A percentile compares a stretch with the other conserved stretches of the same genome.
These are phyloP conservation scores for Apus apus DNA, from an alignment of 2,113 vertebrate species.

Conservation along the genomic window DNA sequence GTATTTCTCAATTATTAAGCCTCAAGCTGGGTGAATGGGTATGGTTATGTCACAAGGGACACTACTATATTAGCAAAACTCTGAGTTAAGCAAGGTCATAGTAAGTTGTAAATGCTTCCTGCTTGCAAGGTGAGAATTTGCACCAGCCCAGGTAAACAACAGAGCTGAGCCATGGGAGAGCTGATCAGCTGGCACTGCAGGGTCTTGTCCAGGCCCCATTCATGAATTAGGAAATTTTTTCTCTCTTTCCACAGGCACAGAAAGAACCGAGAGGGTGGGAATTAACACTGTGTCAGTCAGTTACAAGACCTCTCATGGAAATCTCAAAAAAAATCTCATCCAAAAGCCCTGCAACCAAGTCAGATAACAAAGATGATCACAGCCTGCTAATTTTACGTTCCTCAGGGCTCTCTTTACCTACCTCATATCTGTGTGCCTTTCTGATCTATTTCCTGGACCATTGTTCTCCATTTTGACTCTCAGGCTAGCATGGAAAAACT, in stretches of 20 bases:
- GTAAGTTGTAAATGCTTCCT: not conserved
- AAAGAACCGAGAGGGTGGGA: not conserved
- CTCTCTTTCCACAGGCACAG: not conserved
- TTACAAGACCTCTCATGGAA: not conserved
- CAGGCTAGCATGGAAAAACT: not conserved
- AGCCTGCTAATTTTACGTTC: not conserved
- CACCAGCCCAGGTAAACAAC: not conserved
- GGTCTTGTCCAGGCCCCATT: not conserved
- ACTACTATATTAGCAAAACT: not conserved
- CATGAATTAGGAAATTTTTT: not conserved
- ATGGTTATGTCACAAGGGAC: not conserved
- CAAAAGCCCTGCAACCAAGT: not conserved
- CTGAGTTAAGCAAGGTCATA: not conserved
- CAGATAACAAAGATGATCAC: not conserved
- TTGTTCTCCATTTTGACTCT: not conserved
- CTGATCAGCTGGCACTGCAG: not conserved
- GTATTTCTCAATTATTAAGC: not conserved
- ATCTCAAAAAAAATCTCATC: not conserved
- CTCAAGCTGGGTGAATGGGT: not conserved
- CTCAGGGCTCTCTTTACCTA: not conserved
- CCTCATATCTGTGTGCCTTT: not conserved
- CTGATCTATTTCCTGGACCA: not conserved
- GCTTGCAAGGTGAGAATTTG: not conserved
- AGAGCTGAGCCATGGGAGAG: not conserved
- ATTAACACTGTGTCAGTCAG: rapidly evolving